phyloP scores from a whole-genome alignment of 1,140 invertebrate species.

The roundworm (Caenorhabditis elegans) region DNA sequence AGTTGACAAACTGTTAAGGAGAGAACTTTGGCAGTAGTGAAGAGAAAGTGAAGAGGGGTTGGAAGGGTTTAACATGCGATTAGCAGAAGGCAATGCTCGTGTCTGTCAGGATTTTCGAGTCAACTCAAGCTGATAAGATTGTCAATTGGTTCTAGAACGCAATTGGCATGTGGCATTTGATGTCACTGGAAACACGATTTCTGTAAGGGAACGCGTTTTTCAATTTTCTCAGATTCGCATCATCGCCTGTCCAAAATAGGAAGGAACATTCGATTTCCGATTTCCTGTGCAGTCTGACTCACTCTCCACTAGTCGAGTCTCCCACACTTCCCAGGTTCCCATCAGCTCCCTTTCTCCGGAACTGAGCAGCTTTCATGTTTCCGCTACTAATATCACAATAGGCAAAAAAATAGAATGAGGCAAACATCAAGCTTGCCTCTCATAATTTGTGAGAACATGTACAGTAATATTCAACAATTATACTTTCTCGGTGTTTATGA shows the following conservation, averaged over 20 bases:
- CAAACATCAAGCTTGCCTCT: background rate
- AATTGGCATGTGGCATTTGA: no score
- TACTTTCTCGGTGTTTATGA: background rate
- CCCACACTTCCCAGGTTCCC: slow-evolving; percentile 26
- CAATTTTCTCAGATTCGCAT: background rate
- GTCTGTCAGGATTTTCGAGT: background rate
- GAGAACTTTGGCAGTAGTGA: slow-evolving; percentile 1
- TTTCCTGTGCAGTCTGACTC: background rate
- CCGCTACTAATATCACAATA: slow-evolving; percentile 28
- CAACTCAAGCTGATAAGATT: background rate
- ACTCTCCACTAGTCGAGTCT: background rate
- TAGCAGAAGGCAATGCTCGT: slow-evolving; percentile 4
- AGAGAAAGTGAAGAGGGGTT: background rate
- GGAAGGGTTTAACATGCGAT: background rate
- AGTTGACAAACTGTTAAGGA: slow-evolving; percentile 33
- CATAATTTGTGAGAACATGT: slow-evolving; percentile 20
- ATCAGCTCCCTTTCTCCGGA: background rate
- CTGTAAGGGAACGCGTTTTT: no score
- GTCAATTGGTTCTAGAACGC: background rate
- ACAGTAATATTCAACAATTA: background rate
- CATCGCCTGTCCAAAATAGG: background rate
- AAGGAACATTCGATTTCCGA: background rate
- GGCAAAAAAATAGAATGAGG: background rate
- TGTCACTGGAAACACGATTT: no score
- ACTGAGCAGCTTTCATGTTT: slow-evolving; percentile 33